A percentile compares a stretch with the other conserved stretches of the same genome.
These are phyloP conservation scores for Aphaenogaster ashmeadi DNA, from an alignment of 1,140 invertebrate species.

Conservation along the genomic window DNA sequence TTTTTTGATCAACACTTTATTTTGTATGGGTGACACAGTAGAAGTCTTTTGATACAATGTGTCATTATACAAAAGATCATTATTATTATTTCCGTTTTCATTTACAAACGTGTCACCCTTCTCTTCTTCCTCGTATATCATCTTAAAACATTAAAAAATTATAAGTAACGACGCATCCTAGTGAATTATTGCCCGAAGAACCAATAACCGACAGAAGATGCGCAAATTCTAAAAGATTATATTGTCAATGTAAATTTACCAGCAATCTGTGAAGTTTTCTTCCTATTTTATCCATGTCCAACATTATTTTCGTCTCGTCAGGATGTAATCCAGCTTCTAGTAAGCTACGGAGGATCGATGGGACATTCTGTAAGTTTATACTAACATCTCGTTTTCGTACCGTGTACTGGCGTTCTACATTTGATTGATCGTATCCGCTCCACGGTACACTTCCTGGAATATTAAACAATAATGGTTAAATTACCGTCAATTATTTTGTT, in stretches of 20 bases:
- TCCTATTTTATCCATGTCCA: conserved; percentile 80
- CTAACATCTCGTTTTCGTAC: conserved; percentile 73
- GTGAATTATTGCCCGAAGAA: background rate
- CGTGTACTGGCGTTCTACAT: conserved; percentile 74
- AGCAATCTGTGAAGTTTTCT: conserved; percentile 79
- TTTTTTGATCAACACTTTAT: background rate
- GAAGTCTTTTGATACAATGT: conserved; percentile 5
- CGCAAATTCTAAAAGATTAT: conserved; percentile 25
- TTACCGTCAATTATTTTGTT: background rate
- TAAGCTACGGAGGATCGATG: conserved; percentile 76
- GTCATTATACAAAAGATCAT: conserved; percentile 41
- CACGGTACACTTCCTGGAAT: conserved; percentile 78
- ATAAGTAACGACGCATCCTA: background rate
- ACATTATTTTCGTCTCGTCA: conserved; percentile 75
- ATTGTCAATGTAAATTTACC: conserved; percentile 50
- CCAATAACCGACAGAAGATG: background rate
- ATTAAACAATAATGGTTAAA: conserved; percentile 11
- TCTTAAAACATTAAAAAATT: conserved; percentile 60
- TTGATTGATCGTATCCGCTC: conserved; percentile 70
- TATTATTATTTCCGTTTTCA: conserved; percentile 72
- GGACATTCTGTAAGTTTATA: conserved; percentile 76
- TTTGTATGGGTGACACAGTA: conserved; percentile 5
- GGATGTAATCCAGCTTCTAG: conserved; percentile 78
- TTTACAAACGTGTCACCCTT: conserved; percentile 67
- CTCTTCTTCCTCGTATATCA: conserved; percentile 78